phyloP scores from a whole-genome alignment of 2,797 vertebrate genomes.

The Dallia pectoralis region DNA sequence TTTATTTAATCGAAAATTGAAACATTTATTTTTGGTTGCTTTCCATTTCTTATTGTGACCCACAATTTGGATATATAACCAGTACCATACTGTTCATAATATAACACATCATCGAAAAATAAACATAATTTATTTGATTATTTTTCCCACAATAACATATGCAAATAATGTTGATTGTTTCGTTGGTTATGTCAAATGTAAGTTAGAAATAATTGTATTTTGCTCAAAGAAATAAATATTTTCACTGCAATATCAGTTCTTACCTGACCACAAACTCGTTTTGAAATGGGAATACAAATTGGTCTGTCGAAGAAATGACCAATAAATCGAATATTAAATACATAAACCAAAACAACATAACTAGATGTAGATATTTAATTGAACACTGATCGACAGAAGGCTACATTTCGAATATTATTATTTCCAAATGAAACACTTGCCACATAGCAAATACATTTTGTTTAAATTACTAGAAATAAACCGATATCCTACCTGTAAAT shows the following conservation, averaged over 20 bases:
- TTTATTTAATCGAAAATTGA: background rate
- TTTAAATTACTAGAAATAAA: background rate
- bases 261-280: background rate
- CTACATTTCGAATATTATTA: background rate
- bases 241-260: background rate
- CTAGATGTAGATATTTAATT: background rate
- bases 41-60: too few species aligned
- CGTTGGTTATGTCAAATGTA: background rate
- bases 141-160: background rate
- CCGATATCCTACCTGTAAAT: background rate
- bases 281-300: background rate
- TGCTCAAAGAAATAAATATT: background rate
- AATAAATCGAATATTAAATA: background rate
- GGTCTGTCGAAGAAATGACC: background rate
- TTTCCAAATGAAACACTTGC: background rate
- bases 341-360: background rate
- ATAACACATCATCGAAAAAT: background rate
- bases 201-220: background rate
- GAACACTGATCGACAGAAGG: background rate
- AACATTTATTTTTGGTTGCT: background rate
- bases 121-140: too few species aligned
- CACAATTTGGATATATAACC: background rate
- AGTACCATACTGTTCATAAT: background rate
- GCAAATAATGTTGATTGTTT: background rate
- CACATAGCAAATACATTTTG: background rate